Percentiles rank a stretch among this genome's conserved stretches.
Evolutionary conservation across 2,888 invertebrate species (phyloP).

Genomic region (Miltochrista miniata): DNA sequence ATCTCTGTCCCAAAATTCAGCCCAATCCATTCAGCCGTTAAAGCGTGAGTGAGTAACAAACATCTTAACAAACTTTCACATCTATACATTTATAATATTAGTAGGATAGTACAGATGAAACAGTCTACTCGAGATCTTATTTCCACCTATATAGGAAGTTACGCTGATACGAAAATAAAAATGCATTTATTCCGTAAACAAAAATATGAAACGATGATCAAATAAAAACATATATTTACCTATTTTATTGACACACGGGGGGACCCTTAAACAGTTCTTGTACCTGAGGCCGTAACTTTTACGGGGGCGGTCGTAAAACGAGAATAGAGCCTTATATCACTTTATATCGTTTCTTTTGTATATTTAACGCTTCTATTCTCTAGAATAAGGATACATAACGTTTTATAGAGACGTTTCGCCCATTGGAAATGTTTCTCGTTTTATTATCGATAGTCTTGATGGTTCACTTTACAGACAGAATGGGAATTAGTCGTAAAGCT

Average conservation of each 20-base stretch:
- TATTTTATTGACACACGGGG: conserved; percentile 60
- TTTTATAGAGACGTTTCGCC: conserved; percentile 38
- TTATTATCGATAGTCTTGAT: conserved; percentile 29
- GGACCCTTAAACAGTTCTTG: conserved; percentile 54
- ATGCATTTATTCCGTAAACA: conserved; percentile 10
- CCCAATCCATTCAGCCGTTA: no score
- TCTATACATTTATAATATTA: no score
- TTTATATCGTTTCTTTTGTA: conserved; percentile 77
- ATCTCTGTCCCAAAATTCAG: no score
- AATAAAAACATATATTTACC: conserved; percentile 68
- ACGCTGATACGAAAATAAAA: no score
- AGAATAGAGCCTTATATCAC: conserved; percentile 66
- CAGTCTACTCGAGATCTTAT: neutral
- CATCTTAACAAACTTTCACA: no score
- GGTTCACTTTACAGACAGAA: conserved; percentile 16
- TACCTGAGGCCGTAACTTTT: conserved; percentile 71
- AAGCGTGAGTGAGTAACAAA: no score
- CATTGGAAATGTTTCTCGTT: conserved; percentile 32
- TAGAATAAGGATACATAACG: conserved; percentile 37
- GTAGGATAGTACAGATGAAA: no score
- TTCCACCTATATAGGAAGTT: neutral
- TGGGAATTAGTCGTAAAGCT: conserved; percentile 29
- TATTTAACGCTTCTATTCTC: conserved; percentile 71
- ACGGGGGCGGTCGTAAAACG: conserved; percentile 59
- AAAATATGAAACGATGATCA: conserved; percentile 65